Evolutionary conservation across 1,140 invertebrate genomes (phyloP).

Genomic region (Magallana gigas): DNA sequence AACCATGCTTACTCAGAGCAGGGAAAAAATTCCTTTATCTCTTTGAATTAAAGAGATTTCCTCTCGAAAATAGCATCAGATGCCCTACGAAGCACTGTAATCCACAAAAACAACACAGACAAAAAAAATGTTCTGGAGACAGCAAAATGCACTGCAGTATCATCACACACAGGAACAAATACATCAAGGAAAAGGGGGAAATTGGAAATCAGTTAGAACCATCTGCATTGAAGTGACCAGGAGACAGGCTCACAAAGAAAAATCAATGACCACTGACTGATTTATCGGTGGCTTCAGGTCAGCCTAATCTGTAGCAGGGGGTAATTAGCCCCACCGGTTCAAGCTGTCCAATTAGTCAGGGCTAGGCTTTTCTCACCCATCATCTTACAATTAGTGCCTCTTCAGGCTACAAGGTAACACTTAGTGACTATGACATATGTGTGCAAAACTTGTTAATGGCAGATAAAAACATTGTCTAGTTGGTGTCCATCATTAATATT

Average conservation of each 20-base stretch:
- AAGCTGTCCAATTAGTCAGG: conserved; percentile 25
- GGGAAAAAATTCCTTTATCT: conserved; percentile 18
- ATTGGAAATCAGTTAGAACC: not conserved
- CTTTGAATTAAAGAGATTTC: conserved; percentile 33
- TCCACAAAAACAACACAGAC: not conserved
- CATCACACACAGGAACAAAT: not conserved
- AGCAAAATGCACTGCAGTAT: not conserved
- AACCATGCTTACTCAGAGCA: not conserved
- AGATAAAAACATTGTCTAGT: conserved; percentile 14
- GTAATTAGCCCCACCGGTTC: conserved; percentile 29
- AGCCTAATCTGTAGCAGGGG: conserved; percentile 1
- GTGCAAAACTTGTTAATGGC: not conserved
- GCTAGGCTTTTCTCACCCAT: conserved; percentile 12
- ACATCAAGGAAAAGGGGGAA: not conserved
- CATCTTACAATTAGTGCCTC: conserved; percentile 3
- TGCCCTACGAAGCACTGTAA: not conserved
- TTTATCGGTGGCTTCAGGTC: conserved; percentile 29
- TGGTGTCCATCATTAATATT: conserved; percentile 6
- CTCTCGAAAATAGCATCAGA: conserved; percentile 28
- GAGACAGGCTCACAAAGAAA: not conserved
- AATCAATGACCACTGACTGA: conserved; percentile 16
- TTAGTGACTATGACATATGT: not conserved
- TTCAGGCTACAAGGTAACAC: conserved; percentile 4
- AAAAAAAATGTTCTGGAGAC: not conserved
- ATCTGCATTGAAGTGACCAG: conserved; percentile 1